Evolutionary conservation across 2,113 vertebrate genomes (phyloP), one percentile per base, ranked within the genome.

Genomic region (Numida meleagris): DNA sequence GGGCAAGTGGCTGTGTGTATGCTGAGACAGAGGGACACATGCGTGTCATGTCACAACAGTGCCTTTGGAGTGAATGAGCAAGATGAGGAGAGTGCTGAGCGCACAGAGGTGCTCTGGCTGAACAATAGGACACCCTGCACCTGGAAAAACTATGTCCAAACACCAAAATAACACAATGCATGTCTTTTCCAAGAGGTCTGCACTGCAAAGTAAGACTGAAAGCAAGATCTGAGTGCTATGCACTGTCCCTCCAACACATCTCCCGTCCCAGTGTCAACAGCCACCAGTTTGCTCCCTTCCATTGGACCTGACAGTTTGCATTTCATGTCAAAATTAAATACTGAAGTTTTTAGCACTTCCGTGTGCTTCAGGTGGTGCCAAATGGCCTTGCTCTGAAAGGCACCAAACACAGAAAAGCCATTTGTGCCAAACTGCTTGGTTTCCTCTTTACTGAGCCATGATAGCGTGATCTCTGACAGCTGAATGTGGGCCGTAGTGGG

Each of bases 271-370:
- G 0, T 5, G 2, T 86, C 0, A 0, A 42, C 0, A 33, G 82
- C 79, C 61, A 34, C 48, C 46, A 65, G 5, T 70, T 91, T 6
- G 3, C 76, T 88, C 24, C 3, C 87, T 92, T 94, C 91, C 82
- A 55, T 92, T 53, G 84, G 78, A 78, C 92, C 88, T 88, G 79
- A 95, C 91, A 88, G 91, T 95, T 93, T 92, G 68, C 95, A 87
- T 94, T 93, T 96, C 95, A 93, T 95, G 96, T 84, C 90, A 83
- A 86, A 89, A 96, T 97, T 93, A 96, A 97, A 97, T 96, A 96
- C 94, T 97, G 96, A 96, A 95, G 94, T 94, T 93, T 83, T 93
- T 94, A 94, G 84, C 86, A 0, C 81, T 97, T 96, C 89, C 91
- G 75, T 92, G 94, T 96, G 93, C 91, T 97, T 97, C 90, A 82